These are phyloP conservation scores for Diadophis punctatus DNA, from an alignment of 2,113 vertebrate species.

Conservation along the genomic window DNA sequence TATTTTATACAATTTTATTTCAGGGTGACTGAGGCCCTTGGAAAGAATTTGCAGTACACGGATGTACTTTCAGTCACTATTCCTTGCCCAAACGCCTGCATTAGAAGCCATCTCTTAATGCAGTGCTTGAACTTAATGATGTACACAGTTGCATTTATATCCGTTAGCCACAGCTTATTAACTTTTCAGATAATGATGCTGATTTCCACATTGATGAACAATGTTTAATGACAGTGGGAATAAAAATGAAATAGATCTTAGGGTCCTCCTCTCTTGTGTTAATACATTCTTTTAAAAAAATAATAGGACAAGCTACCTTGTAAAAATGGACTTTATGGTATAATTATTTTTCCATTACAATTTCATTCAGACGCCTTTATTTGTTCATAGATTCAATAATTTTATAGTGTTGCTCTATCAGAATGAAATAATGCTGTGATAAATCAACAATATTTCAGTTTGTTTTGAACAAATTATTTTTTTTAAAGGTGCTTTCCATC, in stretches of 20 bases:
- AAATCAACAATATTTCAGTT: conserved; percentile 16
- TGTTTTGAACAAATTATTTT: conserved; percentile 11
- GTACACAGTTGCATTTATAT: conserved; percentile 1
- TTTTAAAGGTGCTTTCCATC: neutral
- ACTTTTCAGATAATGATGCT: neutral
- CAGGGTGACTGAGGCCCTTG: conserved; percentile 74
- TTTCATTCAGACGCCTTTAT: neutral
- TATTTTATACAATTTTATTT: neutral
- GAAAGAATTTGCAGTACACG: conserved; percentile 73
- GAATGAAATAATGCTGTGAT: conserved; percentile 13
- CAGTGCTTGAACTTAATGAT: neutral
- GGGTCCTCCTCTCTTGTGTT: neutral
- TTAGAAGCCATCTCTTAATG: conserved; percentile 8
- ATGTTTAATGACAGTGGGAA: conserved; percentile 16
- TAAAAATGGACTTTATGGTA: conserved; percentile 7
- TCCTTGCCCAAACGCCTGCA: conserved; percentile 66
- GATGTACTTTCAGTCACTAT: conserved; percentile 66
- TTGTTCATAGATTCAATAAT: conserved; percentile 20
- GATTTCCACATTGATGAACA: conserved; percentile 1
- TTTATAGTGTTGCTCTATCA: conserved; percentile 31
- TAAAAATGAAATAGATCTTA: conserved; percentile 5
- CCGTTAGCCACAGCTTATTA: neutral
- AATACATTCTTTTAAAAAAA: neutral
- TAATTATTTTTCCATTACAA: conserved; percentile 3
- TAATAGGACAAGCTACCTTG: neutral